Evolutionary conservation across 2,888 invertebrate species (phyloP).

Genomic region (Nymphalis polychloros): DNA sequence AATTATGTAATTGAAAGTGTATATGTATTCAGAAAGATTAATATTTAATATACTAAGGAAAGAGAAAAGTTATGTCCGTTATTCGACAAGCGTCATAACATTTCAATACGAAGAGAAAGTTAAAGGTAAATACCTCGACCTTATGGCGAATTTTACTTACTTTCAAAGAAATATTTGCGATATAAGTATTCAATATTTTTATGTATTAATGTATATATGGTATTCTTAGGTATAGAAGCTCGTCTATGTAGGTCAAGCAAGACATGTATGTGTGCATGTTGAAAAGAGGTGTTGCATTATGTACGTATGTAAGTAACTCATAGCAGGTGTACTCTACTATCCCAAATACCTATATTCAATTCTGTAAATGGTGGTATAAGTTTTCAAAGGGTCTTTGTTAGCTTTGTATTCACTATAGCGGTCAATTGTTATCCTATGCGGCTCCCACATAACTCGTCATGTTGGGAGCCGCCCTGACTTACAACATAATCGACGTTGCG

Average conservation of each 20-base stretch:
- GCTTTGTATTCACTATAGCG: slow-evolving; percentile 58
- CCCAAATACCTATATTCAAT: not conserved
- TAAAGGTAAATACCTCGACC: slow-evolving; percentile 36
- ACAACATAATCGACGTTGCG: slow-evolving; percentile 56
- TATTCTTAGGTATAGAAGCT: too few species aligned
- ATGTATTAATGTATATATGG: not conserved
- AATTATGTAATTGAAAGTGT: slow-evolving; percentile 31
- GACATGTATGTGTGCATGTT: not conserved
- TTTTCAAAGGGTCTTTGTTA: slow-evolving; percentile 64
- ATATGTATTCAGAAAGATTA: slow-evolving; percentile 32
- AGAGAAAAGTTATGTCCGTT: slow-evolving; percentile 34
- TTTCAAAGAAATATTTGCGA: slow-evolving; percentile 24
- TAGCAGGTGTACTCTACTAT: not conserved
- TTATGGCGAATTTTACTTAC: slow-evolving; percentile 25
- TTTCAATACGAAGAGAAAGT: slow-evolving; percentile 45
- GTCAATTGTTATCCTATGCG: slow-evolving; percentile 57
- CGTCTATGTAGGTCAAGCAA: not conserved
- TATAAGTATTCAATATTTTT: not conserved
- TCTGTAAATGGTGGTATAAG: not conserved
- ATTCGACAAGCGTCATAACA: slow-evolving; percentile 40
- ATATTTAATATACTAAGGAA: slow-evolving; percentile 33
- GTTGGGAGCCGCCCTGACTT: slow-evolving; percentile 60
- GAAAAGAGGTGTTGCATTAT: not conserved
- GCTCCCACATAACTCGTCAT: slow-evolving; percentile 62
- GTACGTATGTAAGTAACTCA: too few species aligned